Evolutionary conservation across 2,797 vertebrate genomes (phyloP), one percentile per base, ranked within the genome.

Genomic region (Lutjanus argentimaculatus): DNA sequence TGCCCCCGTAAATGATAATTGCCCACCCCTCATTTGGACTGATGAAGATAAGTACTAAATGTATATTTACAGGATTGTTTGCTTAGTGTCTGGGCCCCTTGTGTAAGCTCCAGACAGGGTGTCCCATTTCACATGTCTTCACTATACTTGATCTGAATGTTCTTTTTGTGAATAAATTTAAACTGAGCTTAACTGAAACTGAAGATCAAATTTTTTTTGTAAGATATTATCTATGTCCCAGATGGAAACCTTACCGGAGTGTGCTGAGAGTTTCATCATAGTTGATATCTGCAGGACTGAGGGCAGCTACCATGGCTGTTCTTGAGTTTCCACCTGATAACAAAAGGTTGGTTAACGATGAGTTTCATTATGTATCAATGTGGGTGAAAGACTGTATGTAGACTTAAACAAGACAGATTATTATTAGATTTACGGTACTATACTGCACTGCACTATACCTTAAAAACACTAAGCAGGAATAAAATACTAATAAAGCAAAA

Each of bases 241-340:
- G 2, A 75, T 21, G 8, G n/a, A 64, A 67, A 77, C 1, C 79
- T 84, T 96, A 99, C 98, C 99, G 97, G 85, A 99, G 96, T 45
- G 99, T 99, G 95, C 99, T 99, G 85, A 99, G 93, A 30, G 99
- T 99, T 95, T 99, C 99, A 89, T 99, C 99, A 0, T 99, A 99
- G 95, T 99, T 99, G 83, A 99, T 99, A 82, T 99, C 99, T 83
- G 99, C 99, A 6, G 99, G 99, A 94, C 99, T 99, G 93, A 99
- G 95, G 63, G 99, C 99, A 85, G 99, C 99, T 22, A 99, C 98
- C 99, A 99, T 99, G 0, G 99, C 98, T 51, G 99, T 99, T 89
- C 99, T 96, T 49, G 99, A 99, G 93, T 99, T 99, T 77, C 99
- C 99, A 82, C 99, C 99, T 99, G 68, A 72, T 51, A 59, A 80